phyloP scores from a whole-genome alignment of 2,113 vertebrate genomes.

The Limnothrissa miodon region DNA sequence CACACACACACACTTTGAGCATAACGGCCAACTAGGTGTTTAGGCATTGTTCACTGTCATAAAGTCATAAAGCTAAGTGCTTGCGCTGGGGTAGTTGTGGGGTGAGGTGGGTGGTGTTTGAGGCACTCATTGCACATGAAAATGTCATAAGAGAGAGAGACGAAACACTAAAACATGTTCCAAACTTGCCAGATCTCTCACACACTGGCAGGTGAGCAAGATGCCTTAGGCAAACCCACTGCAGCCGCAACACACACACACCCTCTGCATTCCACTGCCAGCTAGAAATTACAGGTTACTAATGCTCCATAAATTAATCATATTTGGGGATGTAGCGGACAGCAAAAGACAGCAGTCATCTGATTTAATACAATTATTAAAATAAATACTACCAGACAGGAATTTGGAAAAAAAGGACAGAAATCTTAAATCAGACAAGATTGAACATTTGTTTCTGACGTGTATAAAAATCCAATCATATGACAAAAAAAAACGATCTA shows the following conservation, averaged over 20 bases:
- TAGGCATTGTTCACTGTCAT: neutral
- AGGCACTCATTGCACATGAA: neutral
- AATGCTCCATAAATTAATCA: neutral
- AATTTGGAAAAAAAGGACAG: neutral
- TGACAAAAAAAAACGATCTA: too few relatives aligned
- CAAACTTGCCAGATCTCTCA: neutral
- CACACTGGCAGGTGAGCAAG: neutral
- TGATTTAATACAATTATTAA: neutral
- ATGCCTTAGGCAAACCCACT: neutral
- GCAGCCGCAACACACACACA: slow-evolving; percentile 25
- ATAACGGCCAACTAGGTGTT: neutral
- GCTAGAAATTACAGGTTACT: neutral
- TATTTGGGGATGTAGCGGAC: neutral
- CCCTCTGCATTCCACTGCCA: slow-evolving; percentile 52
- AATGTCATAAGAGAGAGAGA: neutral
- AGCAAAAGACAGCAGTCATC: neutral
- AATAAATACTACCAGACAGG: neutral
- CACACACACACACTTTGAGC: slow-evolving; percentile 38
- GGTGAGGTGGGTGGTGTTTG: too few relatives aligned
- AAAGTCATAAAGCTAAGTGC: neutral
- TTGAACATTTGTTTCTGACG: neutral
- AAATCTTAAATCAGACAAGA: neutral
- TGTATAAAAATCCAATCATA: neutral
- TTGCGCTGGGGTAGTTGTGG: neutral
- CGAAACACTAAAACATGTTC: slow-evolving; percentile 15